Evolutionary conservation across 2,113 vertebrate genomes (phyloP), one percentile per base, ranked within the genome.

Genomic region (Numida meleagris): DNA sequence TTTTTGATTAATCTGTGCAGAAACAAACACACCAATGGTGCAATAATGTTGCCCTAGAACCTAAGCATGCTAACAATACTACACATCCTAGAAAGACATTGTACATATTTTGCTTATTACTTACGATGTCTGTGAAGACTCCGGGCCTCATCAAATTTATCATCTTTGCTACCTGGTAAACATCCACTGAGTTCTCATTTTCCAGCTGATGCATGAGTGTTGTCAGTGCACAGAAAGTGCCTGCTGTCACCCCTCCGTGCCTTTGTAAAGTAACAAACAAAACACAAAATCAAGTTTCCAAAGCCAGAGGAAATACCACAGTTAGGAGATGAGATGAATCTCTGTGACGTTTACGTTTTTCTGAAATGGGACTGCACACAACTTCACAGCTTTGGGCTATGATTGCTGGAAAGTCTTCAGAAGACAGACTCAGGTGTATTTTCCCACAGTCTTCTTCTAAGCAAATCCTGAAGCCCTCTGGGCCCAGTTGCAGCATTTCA

Each of bases 111-210:
- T 90, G 43, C 14, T 88, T 93, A 25, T 58, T 94, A 95, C 99
- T 98, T 97, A 99, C 99, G 21, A 98, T 97, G 83, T 99, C 98
- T 27, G 98, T 98, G 95, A 99, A 99, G 95, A 98, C 88, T 90
- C 99, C 99, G 10, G 99, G 99, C 94, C 99, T 98, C 98, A 99
- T 99, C 82, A 99, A 93, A 97, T 99, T 99, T 45, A 97, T 98
- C 98, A 99, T 98, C 97, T 98, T 99, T 70, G 99, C 98, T 95
- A 98, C 98, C 58, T 99, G 99, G 97, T 99, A 99, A 91, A 99
- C 98, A 78, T 99, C 98, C 63, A 99, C 95, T 4, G 97, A 98
- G 38, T 98, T 98, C 88, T 99, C 99, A 45, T 98, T 98, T 95
- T 99, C 98, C 80, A 99, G 97, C 67, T 99, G 99, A 77, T 98